These are phyloP conservation scores for Melanotaenia maccullochi DNA, from an alignment of 2,797 vertebrate genomes.

Conservation along the genomic window DNA sequence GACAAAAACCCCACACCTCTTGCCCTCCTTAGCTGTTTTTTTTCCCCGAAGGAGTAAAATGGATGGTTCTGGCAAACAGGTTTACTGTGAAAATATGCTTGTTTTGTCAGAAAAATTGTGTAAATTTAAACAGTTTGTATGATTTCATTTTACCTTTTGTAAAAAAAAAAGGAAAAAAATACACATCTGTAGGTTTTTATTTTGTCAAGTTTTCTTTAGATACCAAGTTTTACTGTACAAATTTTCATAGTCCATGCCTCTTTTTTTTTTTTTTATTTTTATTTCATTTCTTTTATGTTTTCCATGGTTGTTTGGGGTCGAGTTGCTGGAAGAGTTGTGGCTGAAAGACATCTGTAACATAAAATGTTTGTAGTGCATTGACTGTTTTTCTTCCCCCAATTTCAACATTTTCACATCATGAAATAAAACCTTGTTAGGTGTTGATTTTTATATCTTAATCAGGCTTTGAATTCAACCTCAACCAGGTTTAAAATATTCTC, in stretches of 20 bases:
- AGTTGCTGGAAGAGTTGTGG: slow-evolving; percentile 44
- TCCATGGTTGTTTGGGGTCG: slow-evolving; percentile 60
- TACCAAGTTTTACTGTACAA: slow-evolving; percentile 84
- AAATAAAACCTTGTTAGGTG: slow-evolving; percentile 77
- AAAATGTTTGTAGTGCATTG: slow-evolving; percentile 80
- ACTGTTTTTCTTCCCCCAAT: slow-evolving; percentile 63
- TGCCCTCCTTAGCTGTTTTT: slow-evolving; percentile 54
- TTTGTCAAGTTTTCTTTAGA: slow-evolving; percentile 78
- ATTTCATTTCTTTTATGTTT: slow-evolving; percentile 17
- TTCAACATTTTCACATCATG: slow-evolving; percentile 65
- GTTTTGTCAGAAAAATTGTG: slow-evolving; percentile 78
- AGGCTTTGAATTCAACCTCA: background rate
- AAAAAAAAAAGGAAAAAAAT: slow-evolving; percentile 53
- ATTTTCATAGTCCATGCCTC: slow-evolving; percentile 77
- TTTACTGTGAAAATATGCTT: slow-evolving; percentile 72
- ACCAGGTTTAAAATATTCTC: background rate
- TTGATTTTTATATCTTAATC: slow-evolving; percentile 73
- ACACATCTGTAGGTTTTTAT: slow-evolving; percentile 74
- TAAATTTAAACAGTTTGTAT: slow-evolving; percentile 83
- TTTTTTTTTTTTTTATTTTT: background rate
- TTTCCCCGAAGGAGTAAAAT: slow-evolving; percentile 72
- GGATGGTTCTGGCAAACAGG: slow-evolving; percentile 71
- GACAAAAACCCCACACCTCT: slow-evolving; percentile 66
- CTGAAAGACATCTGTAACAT: slow-evolving; percentile 68
- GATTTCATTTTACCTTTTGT: slow-evolving; percentile 81